phyloP scores from a whole-genome alignment of 2,797 vertebrate species.

The Lacerta agilis region DNA sequence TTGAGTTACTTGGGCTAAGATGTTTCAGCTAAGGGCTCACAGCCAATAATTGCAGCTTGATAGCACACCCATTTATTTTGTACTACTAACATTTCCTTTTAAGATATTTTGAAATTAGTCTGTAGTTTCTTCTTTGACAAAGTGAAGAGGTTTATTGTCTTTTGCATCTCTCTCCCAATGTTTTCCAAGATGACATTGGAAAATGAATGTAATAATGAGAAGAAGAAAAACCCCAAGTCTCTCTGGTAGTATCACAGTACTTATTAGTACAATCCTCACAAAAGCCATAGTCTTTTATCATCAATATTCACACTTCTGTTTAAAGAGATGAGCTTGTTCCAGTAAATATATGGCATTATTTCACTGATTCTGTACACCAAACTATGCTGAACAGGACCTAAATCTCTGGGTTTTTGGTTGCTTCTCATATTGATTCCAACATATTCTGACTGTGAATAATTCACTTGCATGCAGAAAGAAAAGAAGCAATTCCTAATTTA shows the following conservation, averaged over 20 bases:
- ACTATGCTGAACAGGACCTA: neutral
- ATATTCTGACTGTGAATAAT: neutral
- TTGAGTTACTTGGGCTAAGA: neutral
- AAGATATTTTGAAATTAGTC: neutral
- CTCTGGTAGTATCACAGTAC: neutral
- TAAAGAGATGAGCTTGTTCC: neutral
- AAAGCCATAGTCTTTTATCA: neutral
- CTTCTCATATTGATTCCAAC: neutral
- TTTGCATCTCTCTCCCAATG: neutral
- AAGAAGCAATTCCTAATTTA: neutral
- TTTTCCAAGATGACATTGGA: neutral
- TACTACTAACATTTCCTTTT: neutral
- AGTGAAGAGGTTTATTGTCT: neutral
- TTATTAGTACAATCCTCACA: neutral
- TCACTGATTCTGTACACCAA: neutral
- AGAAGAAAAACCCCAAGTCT: neutral
- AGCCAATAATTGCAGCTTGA: neutral
- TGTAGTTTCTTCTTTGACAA: neutral
- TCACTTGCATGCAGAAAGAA: neutral
- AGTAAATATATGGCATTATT: neutral
- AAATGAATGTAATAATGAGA: neutral
- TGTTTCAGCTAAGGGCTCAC: neutral
- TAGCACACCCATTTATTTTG: neutral
- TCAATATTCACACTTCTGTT: neutral
- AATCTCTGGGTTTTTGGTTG: neutral